Percentiles rank a stretch among this genome's conserved stretches.
Evolutionary conservation across 2,888 invertebrate species (phyloP).

Genomic region (Leucophora obtusa): DNA sequence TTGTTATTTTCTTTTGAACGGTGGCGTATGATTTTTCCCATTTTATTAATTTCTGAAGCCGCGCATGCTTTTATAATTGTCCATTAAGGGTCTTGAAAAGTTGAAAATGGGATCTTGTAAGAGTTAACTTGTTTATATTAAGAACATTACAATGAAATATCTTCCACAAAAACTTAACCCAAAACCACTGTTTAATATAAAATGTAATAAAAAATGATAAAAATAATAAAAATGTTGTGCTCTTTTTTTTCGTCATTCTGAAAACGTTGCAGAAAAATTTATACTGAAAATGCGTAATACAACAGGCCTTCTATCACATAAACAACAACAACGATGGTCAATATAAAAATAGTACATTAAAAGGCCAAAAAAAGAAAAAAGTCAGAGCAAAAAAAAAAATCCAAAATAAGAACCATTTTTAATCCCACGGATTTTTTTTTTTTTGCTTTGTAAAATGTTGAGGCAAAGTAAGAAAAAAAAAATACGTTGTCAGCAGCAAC

Average conservation of each 20-base stretch:
- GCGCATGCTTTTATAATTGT: too few species aligned
- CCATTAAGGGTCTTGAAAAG: too few species aligned
- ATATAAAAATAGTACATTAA: slow-evolving; percentile 46
- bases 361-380: slow-evolving; percentile 22
- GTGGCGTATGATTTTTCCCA: too few species aligned
- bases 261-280: slow-evolving; percentile 59
- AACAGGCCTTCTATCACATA: slow-evolving; percentile 58
- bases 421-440: slow-evolving; percentile 70
- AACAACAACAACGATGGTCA: slow-evolving; percentile 37
- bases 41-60: too few species aligned
- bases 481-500: slow-evolving; percentile 52
- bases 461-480: slow-evolving; percentile 9
- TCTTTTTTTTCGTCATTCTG: slow-evolving; percentile 44
- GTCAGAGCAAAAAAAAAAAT: slow-evolving; percentile 38
- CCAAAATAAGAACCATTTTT: slow-evolving; percentile 68
- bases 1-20: too few species aligned
- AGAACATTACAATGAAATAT: too few species aligned
- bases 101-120: too few species aligned
- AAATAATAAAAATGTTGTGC: slow-evolving; percentile 58
- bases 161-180: not conserved
- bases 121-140: too few species aligned
- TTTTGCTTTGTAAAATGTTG: slow-evolving; percentile 46
- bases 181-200: slow-evolving; percentile 41
- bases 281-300: slow-evolving; percentile 61
- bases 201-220: slow-evolving; percentile 52